Evolutionary conservation across 2,113 vertebrate species (phyloP), one percentile per base, ranked within the genome.

Genomic region (Ciconia boyciana): DNA sequence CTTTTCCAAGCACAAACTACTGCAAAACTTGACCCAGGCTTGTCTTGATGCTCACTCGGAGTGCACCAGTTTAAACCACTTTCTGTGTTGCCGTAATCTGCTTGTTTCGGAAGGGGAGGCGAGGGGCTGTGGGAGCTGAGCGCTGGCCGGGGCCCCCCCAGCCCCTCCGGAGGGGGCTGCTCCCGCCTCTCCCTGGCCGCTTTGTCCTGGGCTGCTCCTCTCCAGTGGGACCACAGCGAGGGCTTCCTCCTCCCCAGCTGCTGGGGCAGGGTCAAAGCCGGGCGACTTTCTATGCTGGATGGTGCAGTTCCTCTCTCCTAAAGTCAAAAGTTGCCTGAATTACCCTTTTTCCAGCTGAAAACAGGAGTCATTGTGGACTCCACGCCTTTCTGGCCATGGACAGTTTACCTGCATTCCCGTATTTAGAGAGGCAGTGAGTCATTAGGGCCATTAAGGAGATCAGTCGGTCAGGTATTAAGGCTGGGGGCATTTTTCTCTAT

Each of bases 391-490:
- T 88, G 94, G 87, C 81, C 26, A n/a, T 88, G 96, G 97, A 95
- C 94, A 79, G 97, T 98, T 98, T 97, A 91, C 96, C 58, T 80
- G 58, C 89, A 89, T 90, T 91, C 92, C 90, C 64, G 44, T 92
- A 75, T 93, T 97, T 94, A 87, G 93, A 86, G 96, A 98, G 95
- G 95, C 97, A 97, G 98, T 98, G 96, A 98, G 96, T 97, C 97
- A 97, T 98, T 98, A 97, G 90, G 81, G 94, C 85, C 95, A 96
- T 97, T 98, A 97, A 95, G 95, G 95, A 88, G 96, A 97, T 97
- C 97, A 94, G 89, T 96, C 81, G 64, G 97, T 98, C 98, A 98
- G 87, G 80, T 97, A 98, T 98, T 98, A 98, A 98, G 51, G 97
- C 98, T 96, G 78, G 77, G 95, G 98, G 98, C 97, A 28, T 55